Evolutionary conservation across 2,888 invertebrate species (phyloP).

Genomic region (Amphipyra berbera): DNA sequence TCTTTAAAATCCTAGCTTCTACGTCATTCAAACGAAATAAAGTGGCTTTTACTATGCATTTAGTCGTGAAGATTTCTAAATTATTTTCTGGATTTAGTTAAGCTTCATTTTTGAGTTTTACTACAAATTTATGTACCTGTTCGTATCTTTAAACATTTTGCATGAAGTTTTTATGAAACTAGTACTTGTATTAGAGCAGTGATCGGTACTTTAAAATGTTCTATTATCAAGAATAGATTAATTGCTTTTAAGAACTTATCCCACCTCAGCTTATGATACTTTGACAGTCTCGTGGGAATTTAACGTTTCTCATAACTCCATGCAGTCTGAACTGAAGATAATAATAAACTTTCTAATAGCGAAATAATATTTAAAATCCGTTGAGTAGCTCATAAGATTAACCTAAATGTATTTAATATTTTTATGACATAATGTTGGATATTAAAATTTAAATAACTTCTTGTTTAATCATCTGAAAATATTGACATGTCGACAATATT

Average conservation of each 20-base stretch:
- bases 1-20: constrained; percentile 23
- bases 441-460: neutral
- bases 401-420: neutral
- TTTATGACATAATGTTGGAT: constrained; percentile 3
- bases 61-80: constrained; percentile 16
- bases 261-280: constrained; percentile 10
- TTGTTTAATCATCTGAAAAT: constrained; percentile 10
- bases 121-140: no score
- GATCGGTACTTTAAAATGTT: neutral
- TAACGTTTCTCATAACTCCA: constrained; percentile 1
- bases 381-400: constrained; percentile 8
- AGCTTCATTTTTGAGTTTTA: neutral
- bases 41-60: constrained; percentile 24
- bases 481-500: constrained; percentile 13
- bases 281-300: constrained; percentile 14
- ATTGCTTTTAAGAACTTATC: neutral
- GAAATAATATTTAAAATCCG: constrained; percentile 15
- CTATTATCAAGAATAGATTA: neutral
- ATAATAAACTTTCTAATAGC: constrained; percentile 11
- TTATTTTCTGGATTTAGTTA: constrained; percentile 8
- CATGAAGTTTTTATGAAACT: no score
- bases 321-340: neutral
- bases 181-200: neutral
- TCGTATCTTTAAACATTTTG: no score
- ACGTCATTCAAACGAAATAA: constrained; percentile 30